A percentile compares a stretch with the other conserved stretches of the same genome.
phyloP scores from a whole-genome alignment of 2,113 vertebrate genomes.

The Ardeotis arabs region DNA sequence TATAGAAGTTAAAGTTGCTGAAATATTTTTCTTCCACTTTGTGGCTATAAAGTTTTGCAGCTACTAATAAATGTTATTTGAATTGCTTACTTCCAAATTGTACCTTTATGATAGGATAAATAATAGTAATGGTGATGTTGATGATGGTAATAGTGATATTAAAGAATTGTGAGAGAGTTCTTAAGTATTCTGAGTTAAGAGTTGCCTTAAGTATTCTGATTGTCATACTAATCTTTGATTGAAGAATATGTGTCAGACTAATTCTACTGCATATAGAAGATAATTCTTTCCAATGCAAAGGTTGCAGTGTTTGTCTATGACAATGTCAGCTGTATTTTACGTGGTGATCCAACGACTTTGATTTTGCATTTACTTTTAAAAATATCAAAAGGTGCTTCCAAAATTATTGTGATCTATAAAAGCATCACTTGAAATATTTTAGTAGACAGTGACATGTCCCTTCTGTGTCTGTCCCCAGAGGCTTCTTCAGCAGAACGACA shows the following conservation, averaged over 20 bases:
- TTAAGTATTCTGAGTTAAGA: background rate
- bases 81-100: background rate
- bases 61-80: background rate
- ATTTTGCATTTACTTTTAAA: background rate
- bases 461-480: background rate
- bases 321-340: background rate
- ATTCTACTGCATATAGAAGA: background rate
- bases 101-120: background rate
- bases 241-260: background rate
- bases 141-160: background rate
- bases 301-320: rapidly evolving
- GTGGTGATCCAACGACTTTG: background rate
- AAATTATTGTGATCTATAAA: background rate
- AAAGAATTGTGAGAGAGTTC: background rate
- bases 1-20: background rate
- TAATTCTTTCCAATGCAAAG: background rate
- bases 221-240: background rate
- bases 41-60: background rate
- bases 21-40: background rate
- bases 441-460: background rate
- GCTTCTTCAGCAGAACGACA: background rate
- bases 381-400: background rate
- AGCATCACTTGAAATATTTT: background rate
- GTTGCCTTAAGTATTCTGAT: background rate
- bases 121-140: background rate